Conservation (phyloP, 2,888 invertebrate genomes). For the Neoitamus cyanurus region DNA sequence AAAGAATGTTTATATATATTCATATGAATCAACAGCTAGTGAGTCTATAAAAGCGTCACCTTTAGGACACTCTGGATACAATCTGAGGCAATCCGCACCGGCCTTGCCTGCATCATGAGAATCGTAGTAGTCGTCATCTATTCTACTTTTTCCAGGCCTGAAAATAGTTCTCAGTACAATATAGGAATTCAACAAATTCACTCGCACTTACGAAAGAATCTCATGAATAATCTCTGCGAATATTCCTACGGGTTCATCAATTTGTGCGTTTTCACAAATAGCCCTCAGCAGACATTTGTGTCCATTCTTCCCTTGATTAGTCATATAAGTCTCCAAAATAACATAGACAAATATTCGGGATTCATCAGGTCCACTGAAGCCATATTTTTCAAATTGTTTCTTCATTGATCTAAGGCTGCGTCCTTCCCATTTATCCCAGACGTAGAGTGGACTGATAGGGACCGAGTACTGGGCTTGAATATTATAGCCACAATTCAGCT, state of each 20-base stretch:
- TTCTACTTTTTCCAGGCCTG: conserved; percentile 61
- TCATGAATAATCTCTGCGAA: conserved; percentile 59
- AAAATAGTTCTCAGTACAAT: not conserved
- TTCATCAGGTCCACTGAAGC: conserved; percentile 55
- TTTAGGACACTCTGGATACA: conserved; percentile 71
- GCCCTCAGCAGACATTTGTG: conserved; percentile 59
- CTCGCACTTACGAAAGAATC: conserved; percentile 58
- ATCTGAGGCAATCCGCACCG: conserved; percentile 69
- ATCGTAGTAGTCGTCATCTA: conserved; percentile 69
- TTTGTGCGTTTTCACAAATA: conserved; percentile 63
- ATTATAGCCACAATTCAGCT: conserved; percentile 56
- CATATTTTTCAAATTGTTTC: conserved; percentile 6
- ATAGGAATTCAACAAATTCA: not conserved
- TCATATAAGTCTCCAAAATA: conserved; percentile 60
- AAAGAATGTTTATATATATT: too few relatives aligned
- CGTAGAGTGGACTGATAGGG: conserved; percentile 59
- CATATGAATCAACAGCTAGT: conserved; percentile 44
- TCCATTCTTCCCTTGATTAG: conserved; percentile 56
- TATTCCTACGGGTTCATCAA: conserved; percentile 59
- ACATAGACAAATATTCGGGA: conserved; percentile 60
- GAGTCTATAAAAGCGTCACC: conserved; percentile 73
- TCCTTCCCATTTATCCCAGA: conserved; percentile 63
- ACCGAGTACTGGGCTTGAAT: conserved; percentile 60
- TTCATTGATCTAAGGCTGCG: conserved; percentile 55
- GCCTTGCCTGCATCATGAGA: conserved; percentile 65